These are phyloP conservation scores for Aleiodes alternator DNA, from an alignment of 2,888 invertebrate species.

Conservation along the genomic window DNA sequence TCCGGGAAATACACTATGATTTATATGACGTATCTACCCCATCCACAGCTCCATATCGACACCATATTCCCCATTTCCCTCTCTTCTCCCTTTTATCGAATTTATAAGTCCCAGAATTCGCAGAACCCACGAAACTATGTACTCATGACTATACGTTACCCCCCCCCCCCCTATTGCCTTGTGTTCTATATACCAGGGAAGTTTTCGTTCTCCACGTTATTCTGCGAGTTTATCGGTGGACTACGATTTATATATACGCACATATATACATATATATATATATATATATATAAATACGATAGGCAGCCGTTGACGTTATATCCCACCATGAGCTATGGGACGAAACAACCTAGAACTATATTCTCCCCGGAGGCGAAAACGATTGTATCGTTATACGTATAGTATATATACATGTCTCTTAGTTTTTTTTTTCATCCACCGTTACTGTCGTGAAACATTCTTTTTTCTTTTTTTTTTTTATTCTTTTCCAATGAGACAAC, in stretches of 20 bases:
- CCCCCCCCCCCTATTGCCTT: background rate
- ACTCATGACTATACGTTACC: slow-evolving; percentile 17
- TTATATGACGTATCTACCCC: slow-evolving; percentile 20
- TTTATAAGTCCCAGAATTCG: slow-evolving; percentile 48
- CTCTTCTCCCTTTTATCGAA: slow-evolving; percentile 23
- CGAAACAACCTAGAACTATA: slow-evolving; percentile 25
- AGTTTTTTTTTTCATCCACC: slow-evolving; percentile 1
- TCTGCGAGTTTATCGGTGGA: slow-evolving; percentile 28
- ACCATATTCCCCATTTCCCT: slow-evolving; percentile 5
- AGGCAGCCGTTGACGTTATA: slow-evolving; percentile 52
- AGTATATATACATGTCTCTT: background rate
- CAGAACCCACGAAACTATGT: background rate
- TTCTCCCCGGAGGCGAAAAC: slow-evolving; percentile 37
- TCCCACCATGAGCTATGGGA: slow-evolving; percentile 46
- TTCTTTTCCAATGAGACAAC: slow-evolving; percentile 19
- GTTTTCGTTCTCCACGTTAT: slow-evolving; percentile 23
- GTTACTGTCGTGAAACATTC: slow-evolving; percentile 6
- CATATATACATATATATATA: no score
- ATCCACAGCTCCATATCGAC: slow-evolving; percentile 29
- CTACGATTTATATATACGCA: slow-evolving; percentile 21
- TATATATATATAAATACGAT: slow-evolving; percentile 47
- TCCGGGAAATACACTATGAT: slow-evolving; percentile 19
- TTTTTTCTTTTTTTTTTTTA: background rate
- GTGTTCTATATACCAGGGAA: background rate
- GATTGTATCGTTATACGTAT: slow-evolving; percentile 39